Conservation (phyloP, 2,797 vertebrate species). For the Acropternis orthonyx region DNA sequence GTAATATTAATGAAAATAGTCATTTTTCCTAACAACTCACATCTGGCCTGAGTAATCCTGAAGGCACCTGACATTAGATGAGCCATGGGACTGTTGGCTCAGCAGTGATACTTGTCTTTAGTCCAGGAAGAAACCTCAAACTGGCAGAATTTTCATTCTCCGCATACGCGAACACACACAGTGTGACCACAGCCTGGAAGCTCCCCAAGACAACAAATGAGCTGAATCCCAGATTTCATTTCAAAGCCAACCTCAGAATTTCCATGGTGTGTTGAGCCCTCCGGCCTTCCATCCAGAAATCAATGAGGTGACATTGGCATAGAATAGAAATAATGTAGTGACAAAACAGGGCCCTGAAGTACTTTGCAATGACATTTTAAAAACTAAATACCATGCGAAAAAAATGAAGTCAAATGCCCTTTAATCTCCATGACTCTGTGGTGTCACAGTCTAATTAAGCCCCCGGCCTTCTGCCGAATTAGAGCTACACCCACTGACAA, state of each 20-base stretch:
- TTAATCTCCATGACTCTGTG: not conserved
- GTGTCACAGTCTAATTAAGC: not conserved
- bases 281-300: constrained; percentile 40
- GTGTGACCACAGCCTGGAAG: constrained; percentile 67
- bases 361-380: constrained; percentile 10
- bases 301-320: constrained; percentile 59
- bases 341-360: not conserved
- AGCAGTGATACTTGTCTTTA: constrained; percentile 49
- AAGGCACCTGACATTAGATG: constrained; percentile 55
- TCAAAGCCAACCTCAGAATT: constrained; percentile 65
- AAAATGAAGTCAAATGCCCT: not conserved
- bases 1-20: constrained; percentile 35
- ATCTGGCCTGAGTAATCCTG: constrained; percentile 56
- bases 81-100: constrained; percentile 42
- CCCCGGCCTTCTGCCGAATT: not conserved
- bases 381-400: not conserved
- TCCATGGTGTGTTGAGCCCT: constrained; percentile 49
- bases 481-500: not conserved
- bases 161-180: constrained; percentile 61
- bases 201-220: constrained; percentile 61
- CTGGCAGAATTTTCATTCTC: constrained; percentile 64
- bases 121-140: constrained; percentile 63
- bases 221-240: constrained; percentile 65
- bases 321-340: constrained; percentile 50
- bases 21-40: constrained; percentile 32